Conservation (phyloP, 2,113 vertebrate species). For the Echinops telfairi region DNA sequence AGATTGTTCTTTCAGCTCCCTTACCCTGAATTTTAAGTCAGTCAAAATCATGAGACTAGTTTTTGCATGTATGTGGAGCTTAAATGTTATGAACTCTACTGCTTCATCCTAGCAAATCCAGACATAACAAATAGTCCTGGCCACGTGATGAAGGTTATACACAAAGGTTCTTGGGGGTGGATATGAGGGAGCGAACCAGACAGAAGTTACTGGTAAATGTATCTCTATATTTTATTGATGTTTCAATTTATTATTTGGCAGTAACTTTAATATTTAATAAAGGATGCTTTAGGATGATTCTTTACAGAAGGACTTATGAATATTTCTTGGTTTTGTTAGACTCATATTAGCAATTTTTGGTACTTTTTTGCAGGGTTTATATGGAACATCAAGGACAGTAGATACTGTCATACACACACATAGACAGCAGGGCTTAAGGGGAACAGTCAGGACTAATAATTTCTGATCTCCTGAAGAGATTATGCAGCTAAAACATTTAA, state of each 20-base stretch:
- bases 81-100: constrained; percentile 11
- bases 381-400: neutral
- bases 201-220: neutral
- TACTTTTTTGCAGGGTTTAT: neutral
- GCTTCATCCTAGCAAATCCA: constrained; percentile 34
- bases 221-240: neutral
- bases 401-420: neutral
- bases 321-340: neutral
- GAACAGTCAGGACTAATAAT: constrained; percentile 62
- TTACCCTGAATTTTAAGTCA: constrained; percentile 36
- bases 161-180: neutral
- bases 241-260: constrained; percentile 6
- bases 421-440: neutral
- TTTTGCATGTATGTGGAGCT: constrained; percentile 14
- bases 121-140: constrained; percentile 41
- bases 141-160: neutral
- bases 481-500: constrained; percentile 10
- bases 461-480: constrained; percentile 68
- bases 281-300: neutral
- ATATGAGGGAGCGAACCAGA: neutral
- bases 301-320: neutral
- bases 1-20: constrained; percentile 37
- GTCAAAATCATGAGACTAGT: constrained; percentile 58
- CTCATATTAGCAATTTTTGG: neutral
- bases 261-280: neutral